Evolutionary conservation across 2,797 vertebrate species (phyloP).

Genomic region (Enteromius fasciolatus): DNA sequence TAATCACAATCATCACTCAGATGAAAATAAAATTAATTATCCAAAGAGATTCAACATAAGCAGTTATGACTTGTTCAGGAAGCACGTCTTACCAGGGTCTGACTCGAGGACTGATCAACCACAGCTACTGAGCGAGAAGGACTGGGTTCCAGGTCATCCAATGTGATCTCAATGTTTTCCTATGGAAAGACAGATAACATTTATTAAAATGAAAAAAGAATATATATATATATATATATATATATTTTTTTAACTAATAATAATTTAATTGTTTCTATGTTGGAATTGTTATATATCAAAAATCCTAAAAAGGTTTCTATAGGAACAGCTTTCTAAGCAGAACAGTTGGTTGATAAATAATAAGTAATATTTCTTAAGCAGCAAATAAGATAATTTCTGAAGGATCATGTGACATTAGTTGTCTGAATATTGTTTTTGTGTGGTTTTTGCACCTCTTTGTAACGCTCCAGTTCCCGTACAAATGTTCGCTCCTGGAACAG

Average conservation of each 20-base stretch:
- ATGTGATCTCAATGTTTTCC: conserved; percentile 92
- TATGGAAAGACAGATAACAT: conserved; percentile 63
- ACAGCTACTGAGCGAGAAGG: conserved; percentile 84
- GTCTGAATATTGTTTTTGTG: not conserved
- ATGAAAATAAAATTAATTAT: not conserved
- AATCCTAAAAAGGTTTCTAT: not conserved
- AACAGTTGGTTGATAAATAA: not conserved
- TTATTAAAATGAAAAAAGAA: no score
- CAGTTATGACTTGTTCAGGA: conserved; percentile 12
- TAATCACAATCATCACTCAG: not conserved
- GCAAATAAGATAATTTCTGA: not conserved
- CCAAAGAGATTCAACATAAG: not conserved
- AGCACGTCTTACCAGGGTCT: conserved; percentile 85
- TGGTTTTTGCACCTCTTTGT: conserved; percentile 87
- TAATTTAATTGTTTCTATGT: no score
- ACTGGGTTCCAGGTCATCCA: conserved; percentile 86
- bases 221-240: no score
- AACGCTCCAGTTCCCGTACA: conserved; percentile 90
- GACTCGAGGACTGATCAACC: conserved; percentile 92
- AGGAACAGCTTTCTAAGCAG: not conserved
- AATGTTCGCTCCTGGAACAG: conserved; percentile 94
- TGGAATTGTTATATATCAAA: not conserved
- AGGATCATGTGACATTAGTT: not conserved
- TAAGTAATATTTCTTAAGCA: not conserved
- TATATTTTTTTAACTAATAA: no score